Conservation (phyloP, 2,797 vertebrate species). For the Malacoctenus gilli region DNA sequence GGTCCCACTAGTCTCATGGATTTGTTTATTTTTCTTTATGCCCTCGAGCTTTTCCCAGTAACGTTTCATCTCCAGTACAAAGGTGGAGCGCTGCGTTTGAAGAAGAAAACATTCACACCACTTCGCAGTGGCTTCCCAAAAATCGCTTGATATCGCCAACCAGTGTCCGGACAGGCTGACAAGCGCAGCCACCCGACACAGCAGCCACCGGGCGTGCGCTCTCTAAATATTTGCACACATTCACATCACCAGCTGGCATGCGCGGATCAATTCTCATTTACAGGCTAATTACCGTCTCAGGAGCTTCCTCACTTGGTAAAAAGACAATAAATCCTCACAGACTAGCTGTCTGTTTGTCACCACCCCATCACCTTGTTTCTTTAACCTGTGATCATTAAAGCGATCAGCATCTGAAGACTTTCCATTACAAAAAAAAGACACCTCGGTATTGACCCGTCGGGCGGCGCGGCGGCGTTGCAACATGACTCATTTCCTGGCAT, state of each 20-base stretch:
- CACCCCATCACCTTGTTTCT: slow-evolving; percentile 37
- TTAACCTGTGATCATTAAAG: slow-evolving; percentile 54
- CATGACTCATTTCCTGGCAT: slow-evolving; percentile 37
- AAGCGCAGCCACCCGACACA: slow-evolving; percentile 13
- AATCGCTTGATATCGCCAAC: too few relatives aligned
- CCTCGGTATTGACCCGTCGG: slow-evolving; percentile 37
- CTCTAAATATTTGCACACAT: slow-evolving; percentile 56
- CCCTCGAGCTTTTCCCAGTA: slow-evolving; percentile 2
- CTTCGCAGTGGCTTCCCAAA: too few relatives aligned
- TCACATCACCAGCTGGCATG: slow-evolving; percentile 37
- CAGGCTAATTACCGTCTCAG: slow-evolving; percentile 62
- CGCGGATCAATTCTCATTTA: slow-evolving; percentile 69
- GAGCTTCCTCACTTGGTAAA: slow-evolving; percentile 43
- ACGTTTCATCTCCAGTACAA: slow-evolving; percentile 10
- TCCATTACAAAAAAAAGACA: slow-evolving; percentile 45
- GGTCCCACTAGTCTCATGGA: slow-evolving; percentile 12
- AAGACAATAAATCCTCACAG: slow-evolving; percentile 47
- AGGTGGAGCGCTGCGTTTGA: slow-evolving; percentile 8
- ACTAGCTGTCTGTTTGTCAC: slow-evolving; percentile 31
- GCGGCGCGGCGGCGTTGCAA: slow-evolving; percentile 21
- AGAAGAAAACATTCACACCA: too few relatives aligned
- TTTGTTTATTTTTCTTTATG: too few relatives aligned
- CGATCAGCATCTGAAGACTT: slow-evolving; percentile 38
- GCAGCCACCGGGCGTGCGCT: slow-evolving; percentile 23
- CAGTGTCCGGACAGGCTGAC: slow-evolving; percentile 5